Conservation (phyloP, 2,888 invertebrate genomes). For the Callyntrura guangdongensis region DNA sequence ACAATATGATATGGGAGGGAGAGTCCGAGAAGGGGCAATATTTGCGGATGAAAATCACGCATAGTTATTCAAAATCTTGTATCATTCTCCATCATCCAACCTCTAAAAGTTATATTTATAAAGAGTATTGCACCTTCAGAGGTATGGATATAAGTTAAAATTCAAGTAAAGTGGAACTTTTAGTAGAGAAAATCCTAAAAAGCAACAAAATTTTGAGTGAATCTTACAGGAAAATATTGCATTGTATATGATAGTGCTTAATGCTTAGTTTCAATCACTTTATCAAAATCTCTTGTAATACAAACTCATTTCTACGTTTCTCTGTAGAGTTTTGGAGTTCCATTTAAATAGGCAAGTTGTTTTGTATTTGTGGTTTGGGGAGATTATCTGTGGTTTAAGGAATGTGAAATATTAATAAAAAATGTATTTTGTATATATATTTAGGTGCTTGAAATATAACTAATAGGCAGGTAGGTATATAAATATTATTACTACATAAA, state of each 20-base stretch:
- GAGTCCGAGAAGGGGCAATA: slow-evolving; percentile 3
- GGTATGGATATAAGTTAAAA: too few species aligned
- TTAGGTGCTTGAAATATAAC: too few species aligned
- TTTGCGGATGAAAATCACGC: slow-evolving; percentile 47
- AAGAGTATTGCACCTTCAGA: not conserved
- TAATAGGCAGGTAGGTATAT: not conserved
- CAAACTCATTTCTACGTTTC: too few species aligned
- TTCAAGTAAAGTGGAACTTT: not conserved
- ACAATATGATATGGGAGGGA: not conserved
- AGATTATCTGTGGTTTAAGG: slow-evolving; percentile 18
- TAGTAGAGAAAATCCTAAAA: not conserved
- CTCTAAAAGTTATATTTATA: not conserved
- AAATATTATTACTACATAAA: not conserved
- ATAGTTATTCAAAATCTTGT: slow-evolving; percentile 41
- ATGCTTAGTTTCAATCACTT: slow-evolving; percentile 35
- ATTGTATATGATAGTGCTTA: too few species aligned
- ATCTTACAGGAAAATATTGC: not conserved
- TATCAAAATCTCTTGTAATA: not conserved
- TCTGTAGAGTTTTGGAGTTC: not conserved
- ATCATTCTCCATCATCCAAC: slow-evolving; percentile 27
- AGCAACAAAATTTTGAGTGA: not conserved
- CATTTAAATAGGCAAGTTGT: too few species aligned
- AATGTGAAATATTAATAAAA: not conserved
- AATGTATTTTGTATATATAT: too few species aligned
- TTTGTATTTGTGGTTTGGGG: slow-evolving; percentile 28